These are phyloP conservation scores for Eristalis tenax DNA, from an alignment of 2,888 invertebrate genomes.

Conservation along the genomic window DNA sequence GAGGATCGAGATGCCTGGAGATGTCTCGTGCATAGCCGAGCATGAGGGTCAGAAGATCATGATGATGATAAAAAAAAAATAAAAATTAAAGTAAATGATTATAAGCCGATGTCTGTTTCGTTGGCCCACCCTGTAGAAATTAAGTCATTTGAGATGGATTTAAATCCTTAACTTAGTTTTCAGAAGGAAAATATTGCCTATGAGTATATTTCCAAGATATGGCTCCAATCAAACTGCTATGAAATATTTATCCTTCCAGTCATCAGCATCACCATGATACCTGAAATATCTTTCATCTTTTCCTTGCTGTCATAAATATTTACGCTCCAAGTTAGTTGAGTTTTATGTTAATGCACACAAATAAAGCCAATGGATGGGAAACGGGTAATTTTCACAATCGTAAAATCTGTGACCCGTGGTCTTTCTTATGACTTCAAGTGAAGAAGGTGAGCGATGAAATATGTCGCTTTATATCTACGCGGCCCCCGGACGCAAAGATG, in stretches of 20 bases:
- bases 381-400: background rate
- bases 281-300: background rate
- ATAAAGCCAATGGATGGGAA: background rate
- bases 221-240: background rate
- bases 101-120: too few relatives aligned
- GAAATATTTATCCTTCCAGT: background rate
- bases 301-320: background rate
- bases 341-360: background rate
- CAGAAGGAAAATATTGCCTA: too few relatives aligned
- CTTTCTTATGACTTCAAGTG: too few relatives aligned
- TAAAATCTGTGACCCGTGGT: background rate
- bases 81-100: too few relatives aligned
- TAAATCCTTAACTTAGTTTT: too few relatives aligned
- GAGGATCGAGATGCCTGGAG: too few relatives aligned
- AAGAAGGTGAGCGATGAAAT: background rate
- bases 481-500: background rate
- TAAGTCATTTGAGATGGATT: too few relatives aligned
- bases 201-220: background rate
- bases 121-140: too few relatives aligned
- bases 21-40: too few relatives aligned
- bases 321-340: background rate
- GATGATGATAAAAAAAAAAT: too few relatives aligned
- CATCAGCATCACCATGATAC: background rate
- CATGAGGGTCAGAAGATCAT: too few relatives aligned
- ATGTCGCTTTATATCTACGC: background rate